Conservation (phyloP, 2,888 invertebrate species). For the Metallyticus violacea region DNA sequence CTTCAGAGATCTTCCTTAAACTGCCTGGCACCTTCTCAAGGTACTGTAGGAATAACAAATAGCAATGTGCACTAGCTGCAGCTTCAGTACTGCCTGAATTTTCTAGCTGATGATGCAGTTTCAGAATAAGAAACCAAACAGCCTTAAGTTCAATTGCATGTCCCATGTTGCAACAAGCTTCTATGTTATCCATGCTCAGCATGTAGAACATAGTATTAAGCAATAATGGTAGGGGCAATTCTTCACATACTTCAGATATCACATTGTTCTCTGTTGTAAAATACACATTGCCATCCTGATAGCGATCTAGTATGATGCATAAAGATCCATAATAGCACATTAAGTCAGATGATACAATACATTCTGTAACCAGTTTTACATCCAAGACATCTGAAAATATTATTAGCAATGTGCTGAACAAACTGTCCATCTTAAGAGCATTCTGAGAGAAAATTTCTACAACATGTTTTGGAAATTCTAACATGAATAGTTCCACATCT, state of each 20-base stretch:
- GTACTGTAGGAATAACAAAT: conserved; percentile 17
- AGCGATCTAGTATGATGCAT: conserved; percentile 38
- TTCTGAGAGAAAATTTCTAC: conserved; percentile 34
- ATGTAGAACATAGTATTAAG: conserved; percentile 40
- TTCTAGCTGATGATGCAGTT: conserved; percentile 29
- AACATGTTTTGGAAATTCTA: conserved; percentile 14
- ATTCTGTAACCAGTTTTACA: conserved; percentile 36
- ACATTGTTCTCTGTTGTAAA: conserved; percentile 38
- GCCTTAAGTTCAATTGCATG: conserved; percentile 22
- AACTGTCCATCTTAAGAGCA: conserved; percentile 38
- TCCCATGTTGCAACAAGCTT: conserved; percentile 38
- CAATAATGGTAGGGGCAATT: conserved; percentile 42
- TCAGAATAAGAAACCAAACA: conserved; percentile 32
- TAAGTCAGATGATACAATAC: conserved; percentile 34
- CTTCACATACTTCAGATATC: conserved; percentile 40
- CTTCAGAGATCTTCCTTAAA: background rate
- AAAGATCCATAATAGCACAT: conserved; percentile 39
- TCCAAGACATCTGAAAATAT: conserved; percentile 41
- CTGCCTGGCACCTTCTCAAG: conserved; percentile 3
- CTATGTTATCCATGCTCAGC: conserved; percentile 39
- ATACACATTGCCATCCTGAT: conserved; percentile 37
- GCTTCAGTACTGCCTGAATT: conserved; percentile 43
- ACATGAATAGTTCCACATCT: background rate
- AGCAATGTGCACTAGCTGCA: background rate
- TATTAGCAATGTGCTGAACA: conserved; percentile 44